Evolutionary conservation across 2,888 invertebrate species (phyloP).

Genomic region (Monochamus alternatus): DNA sequence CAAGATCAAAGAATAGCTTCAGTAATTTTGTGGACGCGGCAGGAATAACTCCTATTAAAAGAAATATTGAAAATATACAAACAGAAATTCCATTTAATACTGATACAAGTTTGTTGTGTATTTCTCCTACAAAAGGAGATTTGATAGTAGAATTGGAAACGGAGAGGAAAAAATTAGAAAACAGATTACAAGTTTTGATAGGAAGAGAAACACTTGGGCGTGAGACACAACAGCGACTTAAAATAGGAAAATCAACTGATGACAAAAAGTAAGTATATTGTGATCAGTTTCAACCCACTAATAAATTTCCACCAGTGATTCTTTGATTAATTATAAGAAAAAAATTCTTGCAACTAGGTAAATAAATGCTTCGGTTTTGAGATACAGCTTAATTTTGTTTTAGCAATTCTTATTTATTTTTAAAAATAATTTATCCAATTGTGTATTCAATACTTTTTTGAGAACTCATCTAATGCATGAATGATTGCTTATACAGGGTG

Average conservation of each 20-base stretch:
- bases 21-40: constrained; percentile 12
- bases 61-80: not conserved
- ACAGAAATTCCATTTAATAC: not conserved
- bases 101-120: constrained; percentile 9
- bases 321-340: too few species aligned
- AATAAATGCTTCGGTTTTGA: too few species aligned
- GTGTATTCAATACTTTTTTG: too few species aligned
- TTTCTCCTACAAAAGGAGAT: constrained; percentile 48
- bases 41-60: constrained; percentile 28
- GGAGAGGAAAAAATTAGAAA: constrained; percentile 60
- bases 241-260: constrained; percentile 32
- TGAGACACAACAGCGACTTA: constrained; percentile 43
- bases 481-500: too few species aligned
- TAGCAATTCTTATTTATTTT: too few species aligned
- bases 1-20: not conserved
- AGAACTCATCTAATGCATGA: too few species aligned
- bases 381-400: too few species aligned
- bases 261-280: constrained; percentile 39
- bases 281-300: not conserved
- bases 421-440: too few species aligned
- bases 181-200: constrained; percentile 54
- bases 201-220: constrained; percentile 42
- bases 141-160: constrained; percentile 55
- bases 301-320: too few species aligned
- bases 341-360: too few species aligned